Conservation (phyloP, 1,140 invertebrate genomes). For the Subanguina moxae region DNA sequence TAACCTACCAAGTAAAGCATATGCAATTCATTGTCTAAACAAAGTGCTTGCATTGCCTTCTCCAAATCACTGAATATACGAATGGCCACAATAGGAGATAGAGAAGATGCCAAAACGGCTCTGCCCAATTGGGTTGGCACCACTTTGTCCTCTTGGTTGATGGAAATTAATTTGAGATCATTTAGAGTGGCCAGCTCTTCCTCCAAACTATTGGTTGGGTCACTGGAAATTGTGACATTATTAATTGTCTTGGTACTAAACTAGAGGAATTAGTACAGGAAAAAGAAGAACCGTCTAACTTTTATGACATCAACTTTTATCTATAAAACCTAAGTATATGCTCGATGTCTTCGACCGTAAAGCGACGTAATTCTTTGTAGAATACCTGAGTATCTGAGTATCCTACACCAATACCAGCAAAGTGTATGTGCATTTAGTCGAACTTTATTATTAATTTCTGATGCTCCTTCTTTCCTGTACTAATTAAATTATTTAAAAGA, state of each 20-base stretch:
- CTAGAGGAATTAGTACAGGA: background rate
- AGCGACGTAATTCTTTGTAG: too few relatives aligned
- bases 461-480: too few relatives aligned
- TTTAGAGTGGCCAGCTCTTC: conserved; percentile 9
- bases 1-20: conserved; percentile 77
- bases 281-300: background rate
- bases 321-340: too few relatives aligned
- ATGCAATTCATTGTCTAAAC: conserved; percentile 88
- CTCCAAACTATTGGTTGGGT: conserved; percentile 3
- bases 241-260: background rate
- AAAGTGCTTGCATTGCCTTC: conserved; percentile 80
- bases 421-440: too few relatives aligned
- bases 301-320: too few relatives aligned
- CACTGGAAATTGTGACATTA: background rate
- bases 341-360: too few relatives aligned
- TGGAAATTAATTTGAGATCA: conserved; percentile 1
- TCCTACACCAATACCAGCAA: too few relatives aligned
- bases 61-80: conserved; percentile 82
- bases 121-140: conserved; percentile 76
- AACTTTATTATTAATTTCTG: too few relatives aligned
- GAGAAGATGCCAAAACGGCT: conserved; percentile 83
- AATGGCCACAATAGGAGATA: conserved; percentile 84
- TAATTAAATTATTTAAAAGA: too few relatives aligned
- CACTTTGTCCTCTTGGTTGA: conserved; percentile 8
- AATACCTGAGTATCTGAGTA: too few relatives aligned